Conservation (phyloP, 2,113 vertebrate genomes). For the Apeltes quadracus region DNA sequence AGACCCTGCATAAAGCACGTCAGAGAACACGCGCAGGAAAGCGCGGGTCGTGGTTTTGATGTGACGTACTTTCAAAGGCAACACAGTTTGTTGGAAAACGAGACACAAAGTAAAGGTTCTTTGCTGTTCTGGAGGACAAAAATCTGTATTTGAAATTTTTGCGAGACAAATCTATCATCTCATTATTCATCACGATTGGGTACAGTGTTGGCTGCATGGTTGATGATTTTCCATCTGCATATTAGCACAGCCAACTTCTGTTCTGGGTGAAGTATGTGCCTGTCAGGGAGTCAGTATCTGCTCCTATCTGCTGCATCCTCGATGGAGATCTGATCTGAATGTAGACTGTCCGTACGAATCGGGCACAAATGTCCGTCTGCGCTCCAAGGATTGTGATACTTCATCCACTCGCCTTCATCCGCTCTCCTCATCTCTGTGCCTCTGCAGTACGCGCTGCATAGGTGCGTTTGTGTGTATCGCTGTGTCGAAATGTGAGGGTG, state of each 20-base stretch:
- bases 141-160: constrained; percentile 28
- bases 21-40: constrained; percentile 59
- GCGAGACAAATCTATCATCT: constrained; percentile 17
- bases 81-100: constrained; percentile 18
- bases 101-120: constrained; percentile 4
- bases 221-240: constrained; percentile 49
- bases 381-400: constrained; percentile 14
- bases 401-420: constrained; percentile 24
- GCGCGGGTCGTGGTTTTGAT: constrained; percentile 48
- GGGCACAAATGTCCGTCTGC: constrained; percentile 1
- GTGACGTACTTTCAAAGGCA: constrained; percentile 22
- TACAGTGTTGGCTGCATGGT: constrained; percentile 18
- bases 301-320: constrained; percentile 34
- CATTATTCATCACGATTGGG: constrained; percentile 35
- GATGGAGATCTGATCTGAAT: constrained; percentile 25
- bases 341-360: constrained; percentile 16
- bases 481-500: constrained; percentile 40
- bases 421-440: constrained; percentile 11
- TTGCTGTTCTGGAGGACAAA: background rate
- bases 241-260: constrained; percentile 49
- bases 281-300: constrained; percentile 25
- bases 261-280: constrained; percentile 33
- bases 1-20: constrained; percentile 48
- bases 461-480: constrained; percentile 17
- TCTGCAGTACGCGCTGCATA: background rate